A percentile compares a stretch with the other conserved stretches of the same genome.
These are phyloP conservation scores for Digitonthophagus gazella DNA, from an alignment of 2,888 invertebrate genomes.

Conservation along the genomic window DNA sequence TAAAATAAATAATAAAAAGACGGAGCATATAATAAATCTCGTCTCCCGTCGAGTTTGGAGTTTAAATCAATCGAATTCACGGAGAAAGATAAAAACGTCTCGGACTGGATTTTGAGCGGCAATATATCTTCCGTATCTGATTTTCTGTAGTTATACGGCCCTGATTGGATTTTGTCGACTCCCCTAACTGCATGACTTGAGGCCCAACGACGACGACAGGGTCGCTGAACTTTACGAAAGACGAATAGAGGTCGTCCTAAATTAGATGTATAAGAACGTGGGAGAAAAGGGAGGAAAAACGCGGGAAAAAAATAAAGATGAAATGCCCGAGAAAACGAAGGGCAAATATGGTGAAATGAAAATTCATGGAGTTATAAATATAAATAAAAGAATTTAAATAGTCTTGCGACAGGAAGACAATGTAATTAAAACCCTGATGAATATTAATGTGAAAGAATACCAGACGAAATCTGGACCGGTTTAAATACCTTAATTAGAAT, in stretches of 20 bases:
- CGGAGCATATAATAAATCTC: not conserved
- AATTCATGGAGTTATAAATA: conserved; percentile 43
- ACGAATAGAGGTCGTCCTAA: conserved; percentile 18
- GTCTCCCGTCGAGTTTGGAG: not conserved
- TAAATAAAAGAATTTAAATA: conserved; percentile 41
- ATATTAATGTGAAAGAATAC: conserved; percentile 35
- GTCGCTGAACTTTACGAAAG: conserved; percentile 9
- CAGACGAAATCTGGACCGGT: not conserved
- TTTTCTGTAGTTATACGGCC: conserved; percentile 2
- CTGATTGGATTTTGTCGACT: not conserved
- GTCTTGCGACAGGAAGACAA: conserved; percentile 36
- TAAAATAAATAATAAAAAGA: conserved; percentile 2
- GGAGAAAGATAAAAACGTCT: not conserved
- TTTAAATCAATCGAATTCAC: not conserved
- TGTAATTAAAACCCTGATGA: conserved; percentile 42
- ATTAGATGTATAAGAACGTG: conserved; percentile 18
- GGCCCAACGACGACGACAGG: conserved; percentile 3
- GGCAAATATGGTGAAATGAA: conserved; percentile 37
- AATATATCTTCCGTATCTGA: not conserved
- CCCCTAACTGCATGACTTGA: not conserved
- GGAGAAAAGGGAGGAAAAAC: not conserved
- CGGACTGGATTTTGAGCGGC: not conserved
- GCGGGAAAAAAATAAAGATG: conserved; percentile 21
- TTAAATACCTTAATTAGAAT: not conserved
- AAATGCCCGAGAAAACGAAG: conserved; percentile 25